These are phyloP conservation scores for Oryctolagus cuniculus DNA, from an alignment of 2,113 vertebrate genomes.

Conservation along the genomic window DNA sequence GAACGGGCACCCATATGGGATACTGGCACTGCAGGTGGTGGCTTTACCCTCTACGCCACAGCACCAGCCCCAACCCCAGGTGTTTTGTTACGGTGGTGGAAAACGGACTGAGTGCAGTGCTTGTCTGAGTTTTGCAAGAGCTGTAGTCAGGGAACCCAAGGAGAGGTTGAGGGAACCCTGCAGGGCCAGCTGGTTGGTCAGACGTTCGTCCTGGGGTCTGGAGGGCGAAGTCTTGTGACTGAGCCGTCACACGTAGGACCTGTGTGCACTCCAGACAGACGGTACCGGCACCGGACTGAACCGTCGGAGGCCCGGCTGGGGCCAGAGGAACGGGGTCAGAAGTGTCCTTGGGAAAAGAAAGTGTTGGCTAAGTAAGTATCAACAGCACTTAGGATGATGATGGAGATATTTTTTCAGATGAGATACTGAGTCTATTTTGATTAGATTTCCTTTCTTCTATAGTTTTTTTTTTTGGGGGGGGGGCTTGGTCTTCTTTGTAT, in stretches of 20 bases:
- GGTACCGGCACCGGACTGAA: no score
- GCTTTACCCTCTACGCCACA: no score
- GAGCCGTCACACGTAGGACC: neutral
- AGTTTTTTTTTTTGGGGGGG: neutral
- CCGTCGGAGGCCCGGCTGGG: neutral
- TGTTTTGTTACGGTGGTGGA: no score
- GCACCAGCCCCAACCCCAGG: no score
- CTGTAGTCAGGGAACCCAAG: neutral
- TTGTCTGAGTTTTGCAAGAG: neutral
- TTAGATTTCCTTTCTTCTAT: neutral
- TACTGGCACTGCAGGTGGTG: no score
- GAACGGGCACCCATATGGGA: no score
- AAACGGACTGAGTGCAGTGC: no score
- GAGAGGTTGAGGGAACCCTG: neutral
- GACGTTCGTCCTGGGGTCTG: neutral
- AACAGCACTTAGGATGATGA: neutral
- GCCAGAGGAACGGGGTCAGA: neutral
- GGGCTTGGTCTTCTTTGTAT: neutral
- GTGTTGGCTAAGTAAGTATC: no score
- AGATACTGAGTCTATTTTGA: neutral
- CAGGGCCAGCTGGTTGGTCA: neutral
- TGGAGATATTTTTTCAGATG: neutral
- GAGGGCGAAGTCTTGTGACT: neutral
- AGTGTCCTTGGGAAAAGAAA: neutral
- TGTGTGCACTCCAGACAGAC: neutral